Conservation (phyloP, 2,113 vertebrate genomes). For the Grammomys dolichurus region DNA sequence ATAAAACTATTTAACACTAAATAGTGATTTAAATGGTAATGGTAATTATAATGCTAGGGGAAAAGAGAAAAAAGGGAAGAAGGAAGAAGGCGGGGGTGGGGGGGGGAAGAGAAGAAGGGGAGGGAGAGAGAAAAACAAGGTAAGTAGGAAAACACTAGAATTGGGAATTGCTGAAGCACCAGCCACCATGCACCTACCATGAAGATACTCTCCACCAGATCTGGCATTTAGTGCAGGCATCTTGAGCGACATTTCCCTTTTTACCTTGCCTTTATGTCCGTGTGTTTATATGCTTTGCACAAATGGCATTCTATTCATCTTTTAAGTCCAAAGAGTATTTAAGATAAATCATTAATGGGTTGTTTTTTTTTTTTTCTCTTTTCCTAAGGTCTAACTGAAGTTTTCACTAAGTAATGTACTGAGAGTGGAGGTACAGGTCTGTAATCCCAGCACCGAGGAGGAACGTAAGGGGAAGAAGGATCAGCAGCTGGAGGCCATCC, state of each 20-base stretch:
- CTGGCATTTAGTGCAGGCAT: not conserved
- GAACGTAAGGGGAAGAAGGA: not conserved
- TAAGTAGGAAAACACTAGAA: not conserved
- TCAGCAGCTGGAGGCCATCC: not conserved
- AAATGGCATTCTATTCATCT: not conserved
- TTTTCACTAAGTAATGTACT: not conserved
- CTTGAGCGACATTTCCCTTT: not conserved
- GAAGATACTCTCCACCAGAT: not conserved
- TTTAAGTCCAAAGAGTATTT: constrained; percentile 38
- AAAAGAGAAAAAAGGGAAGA: no score
- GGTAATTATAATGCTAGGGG: not conserved
- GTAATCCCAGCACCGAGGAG: no score
- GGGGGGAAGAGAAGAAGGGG: no score
- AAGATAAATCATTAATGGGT: not conserved
- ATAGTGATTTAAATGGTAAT: not conserved
- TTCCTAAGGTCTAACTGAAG: not conserved
- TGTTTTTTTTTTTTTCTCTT: not conserved
- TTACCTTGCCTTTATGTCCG: not conserved
- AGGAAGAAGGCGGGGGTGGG: rapidly evolving
- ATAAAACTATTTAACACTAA: not conserved
- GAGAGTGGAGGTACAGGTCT: not conserved
- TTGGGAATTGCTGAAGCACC: not conserved
- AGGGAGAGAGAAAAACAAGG: not conserved
- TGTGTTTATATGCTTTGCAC: not conserved
- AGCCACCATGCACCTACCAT: not conserved